Conservation (phyloP, 2,888 invertebrate genomes). For the Cetonia aurata region DNA sequence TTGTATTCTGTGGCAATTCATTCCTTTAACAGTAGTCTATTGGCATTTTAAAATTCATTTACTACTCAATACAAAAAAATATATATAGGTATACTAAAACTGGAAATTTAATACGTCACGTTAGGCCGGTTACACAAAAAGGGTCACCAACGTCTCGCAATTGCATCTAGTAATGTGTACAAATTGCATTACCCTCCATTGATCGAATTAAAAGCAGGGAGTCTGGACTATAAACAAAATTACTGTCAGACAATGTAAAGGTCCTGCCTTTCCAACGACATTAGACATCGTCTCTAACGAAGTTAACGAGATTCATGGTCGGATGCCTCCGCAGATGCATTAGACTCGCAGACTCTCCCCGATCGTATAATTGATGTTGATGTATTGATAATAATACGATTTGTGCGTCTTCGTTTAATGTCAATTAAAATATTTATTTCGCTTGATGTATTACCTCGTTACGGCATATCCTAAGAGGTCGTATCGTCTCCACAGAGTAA, state of each 20-base stretch:
- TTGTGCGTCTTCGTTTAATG: constrained; percentile 41
- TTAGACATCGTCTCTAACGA: constrained; percentile 57
- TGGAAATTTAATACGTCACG: constrained; percentile 34
- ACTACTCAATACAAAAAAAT: not conserved
- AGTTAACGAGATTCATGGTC: constrained; percentile 56
- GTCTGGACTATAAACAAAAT: constrained; percentile 63
- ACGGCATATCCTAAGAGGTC: not conserved
- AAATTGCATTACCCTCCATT: constrained; percentile 53
- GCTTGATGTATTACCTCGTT: constrained; percentile 20
- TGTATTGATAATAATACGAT: constrained; percentile 46
- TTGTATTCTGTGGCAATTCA: too few relatives aligned
- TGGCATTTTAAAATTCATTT: too few relatives aligned
- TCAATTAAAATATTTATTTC: constrained; percentile 38
- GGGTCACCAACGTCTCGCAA: constrained; percentile 50
- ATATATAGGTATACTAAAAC: constrained; percentile 7
- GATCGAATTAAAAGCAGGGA: constrained; percentile 61
- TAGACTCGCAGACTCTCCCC: constrained; percentile 36
- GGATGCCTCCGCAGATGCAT: constrained; percentile 54
- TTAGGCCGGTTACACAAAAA: constrained; percentile 33
- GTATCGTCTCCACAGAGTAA: not conserved
- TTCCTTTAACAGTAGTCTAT: too few relatives aligned
- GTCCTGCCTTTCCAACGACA: constrained; percentile 52
- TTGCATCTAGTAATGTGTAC: constrained; percentile 52
- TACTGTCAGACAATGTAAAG: constrained; percentile 62
- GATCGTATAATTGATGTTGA: constrained; percentile 49